Evolutionary conservation across 1,140 invertebrate genomes (phyloP).

Genomic region (Triops cancriformis): DNA sequence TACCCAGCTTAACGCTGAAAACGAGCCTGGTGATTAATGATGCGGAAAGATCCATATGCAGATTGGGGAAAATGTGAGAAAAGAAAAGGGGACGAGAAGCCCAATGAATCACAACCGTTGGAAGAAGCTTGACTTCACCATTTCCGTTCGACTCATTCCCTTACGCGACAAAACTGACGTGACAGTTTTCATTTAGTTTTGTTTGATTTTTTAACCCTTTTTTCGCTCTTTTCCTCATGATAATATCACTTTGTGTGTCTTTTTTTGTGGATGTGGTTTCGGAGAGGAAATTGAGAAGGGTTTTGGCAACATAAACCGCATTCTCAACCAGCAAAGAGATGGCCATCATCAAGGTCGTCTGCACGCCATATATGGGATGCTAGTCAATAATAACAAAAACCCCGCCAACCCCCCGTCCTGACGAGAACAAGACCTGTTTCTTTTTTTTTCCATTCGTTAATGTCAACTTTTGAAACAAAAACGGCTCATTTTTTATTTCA

Average conservation of each 20-base stretch:
- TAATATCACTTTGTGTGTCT: neutral
- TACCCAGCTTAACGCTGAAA: neutral
- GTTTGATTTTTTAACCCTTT: neutral
- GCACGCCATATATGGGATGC: neutral
- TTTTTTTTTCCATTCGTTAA: neutral
- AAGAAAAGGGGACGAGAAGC: neutral
- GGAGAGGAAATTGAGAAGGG: neutral
- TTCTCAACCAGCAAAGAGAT: neutral
- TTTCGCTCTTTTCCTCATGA: too few relatives aligned
- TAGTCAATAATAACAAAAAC: neutral
- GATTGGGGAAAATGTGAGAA: neutral
- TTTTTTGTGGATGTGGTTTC: neutral
- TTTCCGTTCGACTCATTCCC: neutral
- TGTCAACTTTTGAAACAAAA: neutral
- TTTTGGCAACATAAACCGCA: slow-evolving; percentile 5
- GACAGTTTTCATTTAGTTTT: neutral
- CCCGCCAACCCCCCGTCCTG: neutral
- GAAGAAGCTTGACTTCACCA: neutral
- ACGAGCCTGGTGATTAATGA: neutral
- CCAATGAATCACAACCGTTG: neutral
- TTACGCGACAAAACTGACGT: neutral
- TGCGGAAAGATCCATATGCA: neutral
- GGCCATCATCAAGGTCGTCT: slow-evolving; percentile 4
- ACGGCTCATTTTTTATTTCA: neutral
- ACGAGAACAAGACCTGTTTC: neutral